Percentiles rank a stretch among this genome's conserved stretches.
Evolutionary conservation across 2,797 vertebrate genomes (phyloP).

Genomic region (Tinamus major): DNA sequence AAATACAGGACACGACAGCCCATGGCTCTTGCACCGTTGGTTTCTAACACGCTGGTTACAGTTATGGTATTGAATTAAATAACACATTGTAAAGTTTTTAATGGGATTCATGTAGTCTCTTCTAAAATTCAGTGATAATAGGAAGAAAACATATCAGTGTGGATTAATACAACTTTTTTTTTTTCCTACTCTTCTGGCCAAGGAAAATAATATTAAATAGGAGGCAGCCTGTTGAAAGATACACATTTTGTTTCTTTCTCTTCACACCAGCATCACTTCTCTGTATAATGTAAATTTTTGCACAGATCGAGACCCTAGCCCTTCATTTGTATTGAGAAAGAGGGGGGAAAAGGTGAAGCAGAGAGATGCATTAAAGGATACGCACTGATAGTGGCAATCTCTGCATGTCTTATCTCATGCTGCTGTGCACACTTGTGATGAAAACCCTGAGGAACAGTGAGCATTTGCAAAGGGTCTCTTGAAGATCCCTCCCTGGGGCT

Average conservation of each 20-base stretch:
- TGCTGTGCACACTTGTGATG: not conserved
- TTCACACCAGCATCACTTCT: not conserved
- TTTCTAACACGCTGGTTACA: not conserved
- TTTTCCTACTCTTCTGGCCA: not conserved
- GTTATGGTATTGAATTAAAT: not conserved
- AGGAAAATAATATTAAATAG: not conserved
- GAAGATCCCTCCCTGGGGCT: not conserved
- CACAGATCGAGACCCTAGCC: not conserved
- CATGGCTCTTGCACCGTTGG: not conserved
- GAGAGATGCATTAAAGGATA: not conserved
- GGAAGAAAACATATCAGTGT: not conserved
- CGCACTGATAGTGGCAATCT: not conserved
- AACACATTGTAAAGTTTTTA: not conserved
- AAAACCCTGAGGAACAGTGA: not conserved
- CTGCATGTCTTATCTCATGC: not conserved
- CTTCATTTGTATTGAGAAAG: not conserved
- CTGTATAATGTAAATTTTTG: not conserved
- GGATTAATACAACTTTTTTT: too few species aligned
- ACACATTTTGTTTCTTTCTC: too few species aligned
- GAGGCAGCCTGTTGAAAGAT: not conserved
- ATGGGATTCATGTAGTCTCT: not conserved
- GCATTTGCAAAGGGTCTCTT: accelerated
- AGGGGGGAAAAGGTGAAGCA: not conserved
- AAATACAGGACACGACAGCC: not conserved
- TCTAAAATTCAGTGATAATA: not conserved